phyloP scores from a whole-genome alignment of 2,797 vertebrate species.

The Cyclopterus lumpus region DNA sequence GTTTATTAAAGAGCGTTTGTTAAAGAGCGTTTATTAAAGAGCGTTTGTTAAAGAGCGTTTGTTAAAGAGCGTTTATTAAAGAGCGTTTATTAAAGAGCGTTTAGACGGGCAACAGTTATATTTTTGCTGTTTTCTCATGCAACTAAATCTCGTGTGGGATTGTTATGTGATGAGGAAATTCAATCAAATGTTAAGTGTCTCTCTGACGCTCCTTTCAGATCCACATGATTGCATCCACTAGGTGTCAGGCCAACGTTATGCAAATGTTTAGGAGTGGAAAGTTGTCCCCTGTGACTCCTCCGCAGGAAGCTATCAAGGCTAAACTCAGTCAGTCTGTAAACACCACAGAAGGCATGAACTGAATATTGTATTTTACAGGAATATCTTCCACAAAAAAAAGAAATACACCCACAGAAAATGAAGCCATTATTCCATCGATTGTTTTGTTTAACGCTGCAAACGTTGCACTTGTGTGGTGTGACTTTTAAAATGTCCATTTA shows the following conservation, averaged over 20 bases:
- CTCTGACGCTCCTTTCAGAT: background rate
- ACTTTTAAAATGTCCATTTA: slow-evolving; percentile 29
- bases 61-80: no score
- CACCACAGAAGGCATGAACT: slow-evolving; percentile 21
- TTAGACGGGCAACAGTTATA: no score
- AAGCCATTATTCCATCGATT: slow-evolving; percentile 1
- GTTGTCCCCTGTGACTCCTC: slow-evolving; percentile 33
- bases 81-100: no score
- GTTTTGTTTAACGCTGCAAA: slow-evolving; percentile 12
- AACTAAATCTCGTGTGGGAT: no score
- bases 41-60: no score
- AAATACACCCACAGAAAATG: slow-evolving; percentile 25
- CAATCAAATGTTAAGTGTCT: background rate
- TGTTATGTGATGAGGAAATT: no score
- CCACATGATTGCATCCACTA: slow-evolving; percentile 74
- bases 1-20: no score
- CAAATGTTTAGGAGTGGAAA: slow-evolving; percentile 48
- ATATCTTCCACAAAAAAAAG: slow-evolving; percentile 1
- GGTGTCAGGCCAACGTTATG: slow-evolving; percentile 81
- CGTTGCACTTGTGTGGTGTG: background rate
- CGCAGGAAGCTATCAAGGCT: slow-evolving; percentile 36
- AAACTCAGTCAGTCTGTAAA: slow-evolving; percentile 38
- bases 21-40: no score
- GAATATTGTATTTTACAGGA: no score
- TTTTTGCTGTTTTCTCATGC: no score